phyloP scores from a whole-genome alignment of 1,140 invertebrate genomes.

The Camponotus floridanus region DNA sequence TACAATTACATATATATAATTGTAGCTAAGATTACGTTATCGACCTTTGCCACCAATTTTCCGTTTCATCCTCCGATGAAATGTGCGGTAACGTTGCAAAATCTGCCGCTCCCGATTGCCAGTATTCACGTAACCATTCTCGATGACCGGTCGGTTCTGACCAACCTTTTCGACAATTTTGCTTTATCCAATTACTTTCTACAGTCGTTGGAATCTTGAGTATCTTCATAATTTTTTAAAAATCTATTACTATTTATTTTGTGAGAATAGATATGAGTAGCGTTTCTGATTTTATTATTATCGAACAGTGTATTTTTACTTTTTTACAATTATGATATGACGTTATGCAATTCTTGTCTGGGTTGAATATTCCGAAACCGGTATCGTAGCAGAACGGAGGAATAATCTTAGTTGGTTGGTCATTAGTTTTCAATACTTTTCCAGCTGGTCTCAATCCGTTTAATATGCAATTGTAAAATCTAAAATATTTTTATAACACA shows the following conservation, averaged over 20 bases:
- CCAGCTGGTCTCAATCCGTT: constrained; percentile 84
- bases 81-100: constrained; percentile 49
- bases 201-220: constrained; percentile 77
- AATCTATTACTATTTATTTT: not conserved
- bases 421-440: constrained; percentile 81
- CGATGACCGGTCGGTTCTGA: constrained; percentile 83
- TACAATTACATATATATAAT: not conserved
- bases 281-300: not conserved
- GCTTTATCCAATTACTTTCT: constrained; percentile 86
- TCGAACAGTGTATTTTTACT: constrained; percentile 48
- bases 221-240: constrained; percentile 53
- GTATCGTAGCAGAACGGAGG: constrained; percentile 85
- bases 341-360: constrained; percentile 81
- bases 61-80: constrained; percentile 61
- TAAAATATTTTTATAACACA: constrained; percentile 28
- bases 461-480: constrained; percentile 65
- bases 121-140: constrained; percentile 86
- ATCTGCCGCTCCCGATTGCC: constrained; percentile 71
- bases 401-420: constrained; percentile 80
- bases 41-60: constrained; percentile 76
- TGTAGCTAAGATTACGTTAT: not conserved
- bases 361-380: constrained; percentile 86
- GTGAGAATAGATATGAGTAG: not conserved
- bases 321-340: constrained; percentile 77
- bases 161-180: constrained; percentile 86